Percentiles rank a stretch among this genome's conserved stretches.
Evolutionary conservation across 2,113 vertebrate species (phyloP).

Genomic region (Eubucco bourcierii): DNA sequence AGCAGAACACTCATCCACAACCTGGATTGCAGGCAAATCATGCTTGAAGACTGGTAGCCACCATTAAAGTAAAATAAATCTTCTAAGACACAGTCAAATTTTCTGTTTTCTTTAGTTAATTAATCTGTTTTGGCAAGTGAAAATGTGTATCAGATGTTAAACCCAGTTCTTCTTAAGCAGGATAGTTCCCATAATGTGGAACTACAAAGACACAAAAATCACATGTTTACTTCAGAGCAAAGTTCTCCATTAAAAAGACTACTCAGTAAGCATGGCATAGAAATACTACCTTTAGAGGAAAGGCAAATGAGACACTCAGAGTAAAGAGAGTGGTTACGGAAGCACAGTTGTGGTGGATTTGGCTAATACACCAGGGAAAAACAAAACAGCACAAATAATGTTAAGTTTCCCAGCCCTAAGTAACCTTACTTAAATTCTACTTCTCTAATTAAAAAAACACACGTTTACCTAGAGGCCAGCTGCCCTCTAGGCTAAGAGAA

Average conservation of each 20-base stretch:
- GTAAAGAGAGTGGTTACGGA: not conserved
- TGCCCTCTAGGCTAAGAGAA: not conserved
- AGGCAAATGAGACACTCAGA: not conserved
- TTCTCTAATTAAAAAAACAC: too few relatives aligned
- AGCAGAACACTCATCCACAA: not conserved
- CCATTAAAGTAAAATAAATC: not conserved
- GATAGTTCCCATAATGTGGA: not conserved
- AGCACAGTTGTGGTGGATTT: not conserved
- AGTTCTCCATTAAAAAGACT: not conserved
- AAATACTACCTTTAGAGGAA: not conserved
- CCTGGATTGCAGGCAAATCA: not conserved
- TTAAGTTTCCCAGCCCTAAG: not conserved
- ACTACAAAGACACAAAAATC: not conserved
- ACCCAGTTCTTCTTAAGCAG: not conserved
- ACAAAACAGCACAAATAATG: not conserved
- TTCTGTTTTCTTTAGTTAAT: not conserved
- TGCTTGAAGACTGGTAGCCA: not conserved
- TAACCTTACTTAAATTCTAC: not conserved
- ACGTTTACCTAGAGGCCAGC: too few relatives aligned
- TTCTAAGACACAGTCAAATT: not conserved
- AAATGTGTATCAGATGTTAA: not conserved
- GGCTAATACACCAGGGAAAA: not conserved
- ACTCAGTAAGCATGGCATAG: not conserved
- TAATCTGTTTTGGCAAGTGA: not conserved
- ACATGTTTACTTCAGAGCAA: not conserved